Evolutionary conservation across 2,797 vertebrate species (phyloP).

Genomic region (Gymnoscopelus microlampas): DNA sequence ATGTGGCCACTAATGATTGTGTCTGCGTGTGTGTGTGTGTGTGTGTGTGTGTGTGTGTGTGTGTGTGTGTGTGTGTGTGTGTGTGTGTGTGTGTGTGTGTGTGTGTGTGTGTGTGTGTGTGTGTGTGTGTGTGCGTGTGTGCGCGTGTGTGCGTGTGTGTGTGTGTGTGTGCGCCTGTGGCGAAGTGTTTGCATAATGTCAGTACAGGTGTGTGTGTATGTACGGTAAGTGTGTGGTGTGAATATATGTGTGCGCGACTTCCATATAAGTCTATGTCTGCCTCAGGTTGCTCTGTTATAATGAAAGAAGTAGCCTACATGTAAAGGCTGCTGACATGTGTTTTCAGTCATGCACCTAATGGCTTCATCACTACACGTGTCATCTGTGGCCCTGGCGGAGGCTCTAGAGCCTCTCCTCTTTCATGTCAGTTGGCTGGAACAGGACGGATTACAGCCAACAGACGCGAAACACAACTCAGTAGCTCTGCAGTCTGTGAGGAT

Average conservation of each 20-base stretch:
- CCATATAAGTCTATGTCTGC: background rate
- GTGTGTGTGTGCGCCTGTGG: background rate
- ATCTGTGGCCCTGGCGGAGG: conserved; percentile 35
- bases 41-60: conserved; percentile 5
- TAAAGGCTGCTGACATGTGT: conserved; percentile 44
- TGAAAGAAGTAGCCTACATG: conserved; percentile 27
- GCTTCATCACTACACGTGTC: conserved; percentile 61
- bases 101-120: background rate
- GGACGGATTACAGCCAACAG: conserved; percentile 37
- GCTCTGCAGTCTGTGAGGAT: conserved; percentile 35
- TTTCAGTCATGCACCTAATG: conserved; percentile 54
- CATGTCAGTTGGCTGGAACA: conserved; percentile 53
- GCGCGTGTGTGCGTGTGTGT: background rate
- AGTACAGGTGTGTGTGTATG: background rate
- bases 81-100: conserved; percentile 5
- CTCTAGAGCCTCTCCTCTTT: conserved; percentile 38
- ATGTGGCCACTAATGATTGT: conserved; percentile 31
- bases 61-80: conserved; percentile 30
- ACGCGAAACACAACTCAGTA: conserved; percentile 41
- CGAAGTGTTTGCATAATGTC: no score
- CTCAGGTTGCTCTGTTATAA: background rate
- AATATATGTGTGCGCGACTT: background rate
- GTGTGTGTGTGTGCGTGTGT: background rate
- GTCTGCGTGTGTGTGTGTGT: conserved; percentile 27
- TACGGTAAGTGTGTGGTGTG: background rate